These are phyloP conservation scores for Merops nubicus DNA, from an alignment of 2,113 vertebrate species.

Conservation along the genomic window DNA sequence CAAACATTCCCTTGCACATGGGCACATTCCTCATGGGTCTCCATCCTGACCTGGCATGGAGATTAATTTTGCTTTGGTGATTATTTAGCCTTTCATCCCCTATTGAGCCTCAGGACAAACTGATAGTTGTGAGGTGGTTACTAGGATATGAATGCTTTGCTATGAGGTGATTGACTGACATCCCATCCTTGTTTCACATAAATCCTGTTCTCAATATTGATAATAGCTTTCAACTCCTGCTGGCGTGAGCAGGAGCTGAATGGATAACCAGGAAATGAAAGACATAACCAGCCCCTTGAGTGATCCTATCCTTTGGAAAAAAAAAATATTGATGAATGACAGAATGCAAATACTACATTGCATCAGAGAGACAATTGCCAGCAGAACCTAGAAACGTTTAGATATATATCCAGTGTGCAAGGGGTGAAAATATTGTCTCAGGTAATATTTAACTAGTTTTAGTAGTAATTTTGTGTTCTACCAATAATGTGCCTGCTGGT, in stretches of 20 bases:
- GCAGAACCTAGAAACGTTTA: neutral
- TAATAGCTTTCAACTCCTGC: conserved; percentile 42
- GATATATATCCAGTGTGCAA: neutral
- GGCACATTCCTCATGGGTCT: neutral
- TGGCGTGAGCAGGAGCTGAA: conserved; percentile 16
- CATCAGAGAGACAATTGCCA: neutral
- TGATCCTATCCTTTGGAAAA: neutral
- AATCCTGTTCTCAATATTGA: conserved; percentile 42
- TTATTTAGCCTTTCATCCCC: conserved; percentile 41
- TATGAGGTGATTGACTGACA: conserved; percentile 19
- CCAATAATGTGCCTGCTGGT: neutral
- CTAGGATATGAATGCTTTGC: neutral
- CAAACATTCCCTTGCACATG: neutral
- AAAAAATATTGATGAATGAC: neutral
- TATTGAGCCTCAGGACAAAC: conserved; percentile 29
- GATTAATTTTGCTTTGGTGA: conserved; percentile 48
- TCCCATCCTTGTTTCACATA: conserved; percentile 21
- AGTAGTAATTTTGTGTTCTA: neutral
- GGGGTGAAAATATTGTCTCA: neutral
- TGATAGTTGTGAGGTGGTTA: conserved; percentile 1
- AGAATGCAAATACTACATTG: neutral
- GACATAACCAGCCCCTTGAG: conserved; percentile 28
- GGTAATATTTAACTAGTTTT: neutral
- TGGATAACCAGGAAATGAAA: conserved; percentile 60
- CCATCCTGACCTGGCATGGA: neutral